Percentiles rank a stretch among this genome's conserved stretches.
These are phyloP conservation scores for Tipula unca DNA, from an alignment of 2,888 invertebrate species.

Conservation along the genomic window DNA sequence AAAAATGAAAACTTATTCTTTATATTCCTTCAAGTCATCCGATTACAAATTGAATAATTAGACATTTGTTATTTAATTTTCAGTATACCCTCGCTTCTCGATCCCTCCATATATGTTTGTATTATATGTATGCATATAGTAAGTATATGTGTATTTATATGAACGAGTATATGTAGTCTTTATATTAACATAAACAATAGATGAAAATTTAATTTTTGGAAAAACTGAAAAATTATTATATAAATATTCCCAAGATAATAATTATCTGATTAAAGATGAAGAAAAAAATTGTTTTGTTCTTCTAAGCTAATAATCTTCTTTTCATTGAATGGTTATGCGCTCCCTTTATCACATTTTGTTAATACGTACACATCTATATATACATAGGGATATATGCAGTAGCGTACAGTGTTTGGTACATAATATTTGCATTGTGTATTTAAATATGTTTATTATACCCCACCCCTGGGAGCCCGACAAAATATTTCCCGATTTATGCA, in stretches of 20 bases:
- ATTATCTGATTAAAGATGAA: slow-evolving; percentile 14
- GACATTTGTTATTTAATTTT: slow-evolving; percentile 8
- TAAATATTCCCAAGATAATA: slow-evolving; percentile 2
- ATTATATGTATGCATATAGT: neutral
- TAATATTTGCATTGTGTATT: neutral
- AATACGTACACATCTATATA: neutral
- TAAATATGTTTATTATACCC: no score
- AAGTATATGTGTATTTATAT: neutral
- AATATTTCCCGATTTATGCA: no score
- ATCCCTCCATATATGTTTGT: neutral
- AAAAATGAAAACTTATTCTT: neutral
- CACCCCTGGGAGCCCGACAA: no score
- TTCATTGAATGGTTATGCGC: neutral
- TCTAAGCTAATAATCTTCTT: slow-evolving; percentile 9
- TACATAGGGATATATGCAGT: neutral
- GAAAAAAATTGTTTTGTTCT: neutral
- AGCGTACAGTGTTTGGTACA: neutral
- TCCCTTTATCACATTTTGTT: neutral
- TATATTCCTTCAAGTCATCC: neutral
- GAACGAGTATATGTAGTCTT: neutral
- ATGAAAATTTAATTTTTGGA: slow-evolving; percentile 3
- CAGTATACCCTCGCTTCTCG: neutral
- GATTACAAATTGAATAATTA: slow-evolving; percentile 14
- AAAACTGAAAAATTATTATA: neutral
- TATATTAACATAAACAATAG: neutral